A percentile compares a stretch with the other conserved stretches of the same genome.
These are phyloP conservation scores for Sylvietta virens DNA, from an alignment of 2,113 vertebrate species.

Conservation along the genomic window DNA sequence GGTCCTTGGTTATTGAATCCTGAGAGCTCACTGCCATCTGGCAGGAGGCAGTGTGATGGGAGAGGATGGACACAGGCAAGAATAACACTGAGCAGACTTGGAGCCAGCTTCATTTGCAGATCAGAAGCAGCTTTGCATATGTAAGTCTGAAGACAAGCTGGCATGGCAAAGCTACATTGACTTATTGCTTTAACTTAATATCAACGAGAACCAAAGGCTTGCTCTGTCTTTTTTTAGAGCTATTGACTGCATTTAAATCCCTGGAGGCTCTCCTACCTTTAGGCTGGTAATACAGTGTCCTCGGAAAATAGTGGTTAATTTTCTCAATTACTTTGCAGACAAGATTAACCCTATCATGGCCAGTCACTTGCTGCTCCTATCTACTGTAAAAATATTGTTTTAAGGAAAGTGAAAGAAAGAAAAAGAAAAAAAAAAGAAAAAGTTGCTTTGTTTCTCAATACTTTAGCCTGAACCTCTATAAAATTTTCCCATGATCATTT, in stretches of 20 bases:
- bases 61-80: not conserved
- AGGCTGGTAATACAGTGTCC: not conserved
- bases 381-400: not conserved
- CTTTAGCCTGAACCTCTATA: not conserved
- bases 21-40: not conserved
- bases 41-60: not conserved
- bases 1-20: not conserved
- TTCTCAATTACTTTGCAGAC: not conserved
- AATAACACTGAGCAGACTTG: not conserved
- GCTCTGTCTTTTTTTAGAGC: not conserved
- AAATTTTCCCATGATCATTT: not conserved
- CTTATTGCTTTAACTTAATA: not conserved
- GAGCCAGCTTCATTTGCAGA: not conserved
- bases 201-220: not conserved
- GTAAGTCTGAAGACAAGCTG: not conserved
- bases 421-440: not conserved
- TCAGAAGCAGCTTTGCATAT: not conserved
- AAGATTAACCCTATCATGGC: not conserved
- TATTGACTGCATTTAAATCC: conserved; percentile 20
- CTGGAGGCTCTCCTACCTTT: not conserved
- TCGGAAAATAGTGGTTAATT: not conserved
- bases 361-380: not conserved
- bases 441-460: not conserved
- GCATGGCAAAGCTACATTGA: not conserved
- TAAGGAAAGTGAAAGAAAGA: rapidly evolving